A percentile compares a stretch with the other conserved stretches of the same genome.
Evolutionary conservation across 2,888 invertebrate genomes (phyloP).

Genomic region (Luperina testacea): DNA sequence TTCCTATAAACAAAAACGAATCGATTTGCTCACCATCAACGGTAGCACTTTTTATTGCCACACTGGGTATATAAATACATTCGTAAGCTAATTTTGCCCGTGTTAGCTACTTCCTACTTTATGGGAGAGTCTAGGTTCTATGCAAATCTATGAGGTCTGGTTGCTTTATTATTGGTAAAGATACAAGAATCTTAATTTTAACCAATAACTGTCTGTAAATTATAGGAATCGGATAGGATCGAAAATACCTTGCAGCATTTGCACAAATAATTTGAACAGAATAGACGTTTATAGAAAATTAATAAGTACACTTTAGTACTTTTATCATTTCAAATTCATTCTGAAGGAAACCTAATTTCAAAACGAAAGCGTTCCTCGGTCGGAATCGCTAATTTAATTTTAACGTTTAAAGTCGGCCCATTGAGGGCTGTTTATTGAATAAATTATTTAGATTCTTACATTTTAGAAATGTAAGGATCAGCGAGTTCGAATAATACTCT

Average conservation of each 20-base stretch:
- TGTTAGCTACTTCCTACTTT: neutral
- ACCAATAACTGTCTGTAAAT: neutral
- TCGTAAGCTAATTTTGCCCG: neutral
- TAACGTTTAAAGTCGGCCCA: constrained; percentile 70
- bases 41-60: neutral
- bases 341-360: constrained; percentile 66
- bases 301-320: constrained; percentile 59
- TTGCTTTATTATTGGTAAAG: neutral
- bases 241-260: constrained; percentile 21
- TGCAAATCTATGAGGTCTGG: neutral
- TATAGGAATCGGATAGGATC: neutral
- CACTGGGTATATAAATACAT: neutral
- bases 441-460: constrained; percentile 67
- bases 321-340: constrained; percentile 65
- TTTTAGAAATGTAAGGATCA: constrained; percentile 61
- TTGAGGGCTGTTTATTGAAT: constrained; percentile 70
- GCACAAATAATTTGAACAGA: constrained; percentile 42
- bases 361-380: constrained; percentile 63
- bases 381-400: constrained; percentile 70
- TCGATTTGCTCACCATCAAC: neutral
- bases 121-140: too few relatives aligned
- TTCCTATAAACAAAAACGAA: neutral
- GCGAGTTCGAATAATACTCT: constrained; percentile 50
- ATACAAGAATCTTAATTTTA: neutral
- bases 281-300: constrained; percentile 59